Percentiles rank a stretch among this genome's conserved stretches.
phyloP scores from a whole-genome alignment of 2,113 vertebrate species.

The Vombatus ursinus region DNA sequence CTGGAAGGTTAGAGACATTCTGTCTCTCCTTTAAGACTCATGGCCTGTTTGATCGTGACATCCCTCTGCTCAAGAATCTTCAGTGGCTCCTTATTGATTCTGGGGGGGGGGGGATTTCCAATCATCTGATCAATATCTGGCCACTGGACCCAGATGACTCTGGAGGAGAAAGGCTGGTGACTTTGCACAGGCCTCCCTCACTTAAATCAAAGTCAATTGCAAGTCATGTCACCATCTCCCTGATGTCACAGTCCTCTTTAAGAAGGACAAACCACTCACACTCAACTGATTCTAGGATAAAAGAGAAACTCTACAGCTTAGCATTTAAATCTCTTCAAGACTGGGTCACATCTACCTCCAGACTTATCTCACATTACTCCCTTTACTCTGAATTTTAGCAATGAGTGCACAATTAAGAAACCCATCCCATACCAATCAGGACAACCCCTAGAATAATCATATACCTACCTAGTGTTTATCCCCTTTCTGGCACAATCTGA shows the following conservation, averaged over 20 bases:
- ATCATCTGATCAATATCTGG: no score
- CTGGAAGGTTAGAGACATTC: neutral
- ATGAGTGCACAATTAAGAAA: neutral
- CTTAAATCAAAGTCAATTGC: no score
- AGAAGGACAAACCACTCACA: no score
- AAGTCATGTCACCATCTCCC: no score
- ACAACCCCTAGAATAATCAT: neutral
- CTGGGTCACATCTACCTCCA: neutral
- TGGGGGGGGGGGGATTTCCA: no score
- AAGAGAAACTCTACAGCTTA: neutral
- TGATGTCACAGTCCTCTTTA: no score
- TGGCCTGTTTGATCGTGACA: neutral
- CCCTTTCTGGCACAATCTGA: neutral
- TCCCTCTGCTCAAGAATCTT: neutral
- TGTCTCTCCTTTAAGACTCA: neutral
- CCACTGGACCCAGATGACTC: no score
- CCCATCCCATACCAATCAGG: neutral
- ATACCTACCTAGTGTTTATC: neutral
- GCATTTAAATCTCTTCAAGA: neutral
- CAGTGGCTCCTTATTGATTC: neutral
- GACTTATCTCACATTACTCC: neutral
- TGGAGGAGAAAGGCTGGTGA: no score
- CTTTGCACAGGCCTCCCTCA: no score
- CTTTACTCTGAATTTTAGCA: neutral
- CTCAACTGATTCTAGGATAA: neutral